A percentile compares a stretch with the other conserved stretches of the same genome.
Conservation (phyloP, 1,140 invertebrate genomes). For the Thaumatotibia leucotreta region DNA sequence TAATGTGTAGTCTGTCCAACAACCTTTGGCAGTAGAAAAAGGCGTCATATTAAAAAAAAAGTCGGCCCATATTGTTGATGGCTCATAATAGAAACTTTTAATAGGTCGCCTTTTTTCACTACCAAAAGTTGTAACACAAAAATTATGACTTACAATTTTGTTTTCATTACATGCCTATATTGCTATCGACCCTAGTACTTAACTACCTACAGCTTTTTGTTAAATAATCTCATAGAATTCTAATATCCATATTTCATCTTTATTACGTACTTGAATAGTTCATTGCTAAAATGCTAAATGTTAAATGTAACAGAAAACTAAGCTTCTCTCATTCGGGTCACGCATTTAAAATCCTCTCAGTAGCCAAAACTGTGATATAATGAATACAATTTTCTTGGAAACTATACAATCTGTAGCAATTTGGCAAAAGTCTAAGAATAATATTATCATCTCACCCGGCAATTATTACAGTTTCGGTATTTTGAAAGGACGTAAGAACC, state of each 20-base stretch:
- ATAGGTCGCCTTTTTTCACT: too few relatives aligned
- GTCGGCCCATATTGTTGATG: too few relatives aligned
- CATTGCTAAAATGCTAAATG: not conserved
- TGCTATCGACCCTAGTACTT: too few relatives aligned
- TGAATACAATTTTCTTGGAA: not conserved
- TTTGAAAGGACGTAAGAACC: not conserved
- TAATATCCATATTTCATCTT: not conserved
- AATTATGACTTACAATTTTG: too few relatives aligned
- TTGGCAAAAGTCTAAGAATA: not conserved
- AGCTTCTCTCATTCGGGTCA: not conserved
- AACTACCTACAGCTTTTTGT: too few relatives aligned
- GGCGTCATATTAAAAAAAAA: too few relatives aligned
- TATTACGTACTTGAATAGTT: not conserved
- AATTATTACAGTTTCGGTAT: not conserved
- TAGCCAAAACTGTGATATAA: not conserved
- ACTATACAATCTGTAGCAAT: not conserved
- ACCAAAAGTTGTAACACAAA: too few relatives aligned
- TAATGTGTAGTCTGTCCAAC: too few relatives aligned
- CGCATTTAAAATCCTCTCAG: not conserved
- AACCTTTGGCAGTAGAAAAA: too few relatives aligned
- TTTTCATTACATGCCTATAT: too few relatives aligned
- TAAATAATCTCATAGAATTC: too few relatives aligned
- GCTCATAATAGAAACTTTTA: too few relatives aligned
- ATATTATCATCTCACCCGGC: not conserved
- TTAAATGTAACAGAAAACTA: not conserved